A percentile compares a stretch with the other conserved stretches of the same genome.
Evolutionary conservation across 2,797 vertebrate genomes (phyloP).

Genomic region (Myioborus melanocephalus): DNA sequence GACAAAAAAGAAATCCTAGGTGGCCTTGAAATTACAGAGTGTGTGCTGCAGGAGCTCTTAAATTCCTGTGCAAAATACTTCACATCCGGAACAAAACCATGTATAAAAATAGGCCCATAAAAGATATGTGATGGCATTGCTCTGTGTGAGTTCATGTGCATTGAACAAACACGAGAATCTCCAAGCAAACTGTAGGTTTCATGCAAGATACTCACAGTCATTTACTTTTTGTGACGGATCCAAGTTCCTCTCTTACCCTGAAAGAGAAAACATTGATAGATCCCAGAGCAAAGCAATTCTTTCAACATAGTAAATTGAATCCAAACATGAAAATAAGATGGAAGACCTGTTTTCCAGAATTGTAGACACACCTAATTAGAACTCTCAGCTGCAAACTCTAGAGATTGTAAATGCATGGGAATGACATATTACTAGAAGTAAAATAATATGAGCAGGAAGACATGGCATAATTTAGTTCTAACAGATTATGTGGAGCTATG

Average conservation of each 20-base stretch:
- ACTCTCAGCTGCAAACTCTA: neutral
- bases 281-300: neutral
- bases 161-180: neutral
- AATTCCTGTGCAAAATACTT: conserved; percentile 27
- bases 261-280: conserved; percentile 15
- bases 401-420: neutral
- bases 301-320: conserved; percentile 22
- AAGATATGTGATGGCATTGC: neutral
- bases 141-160: neutral
- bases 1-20: neutral
- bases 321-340: conserved; percentile 40
- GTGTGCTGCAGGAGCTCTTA: neutral
- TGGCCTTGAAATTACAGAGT: conserved; percentile 4
- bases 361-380: conserved; percentile 37
- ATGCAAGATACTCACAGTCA: neutral
- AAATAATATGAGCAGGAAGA: neutral
- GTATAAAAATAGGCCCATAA: conserved; percentile 6
- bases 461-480: neutral
- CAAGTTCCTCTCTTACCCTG: neutral
- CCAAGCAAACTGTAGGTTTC: neutral
- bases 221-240: neutral
- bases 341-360: conserved; percentile 10
- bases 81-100: neutral
- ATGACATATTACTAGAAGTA: neutral
- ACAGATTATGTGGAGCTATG: neutral